phyloP scores from a whole-genome alignment of 2,113 vertebrate genomes.

The Pyxicephalus adspersus region DNA sequence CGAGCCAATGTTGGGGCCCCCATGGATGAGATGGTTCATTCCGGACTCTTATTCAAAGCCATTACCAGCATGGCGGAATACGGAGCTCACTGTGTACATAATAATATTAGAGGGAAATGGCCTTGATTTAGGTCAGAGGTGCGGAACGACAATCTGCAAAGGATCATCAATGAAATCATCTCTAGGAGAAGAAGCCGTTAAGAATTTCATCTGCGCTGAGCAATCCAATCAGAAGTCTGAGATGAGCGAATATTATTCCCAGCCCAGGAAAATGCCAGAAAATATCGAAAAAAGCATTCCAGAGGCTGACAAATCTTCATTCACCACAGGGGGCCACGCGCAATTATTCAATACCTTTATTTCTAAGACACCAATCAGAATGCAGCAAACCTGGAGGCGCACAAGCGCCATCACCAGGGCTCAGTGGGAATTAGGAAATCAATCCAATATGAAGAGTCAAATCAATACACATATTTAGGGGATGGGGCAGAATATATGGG shows the following conservation, averaged over 20 bases:
- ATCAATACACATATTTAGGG: too few relatives aligned
- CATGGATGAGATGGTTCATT: too few relatives aligned
- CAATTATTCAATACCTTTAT: not conserved
- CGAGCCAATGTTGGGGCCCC: too few relatives aligned
- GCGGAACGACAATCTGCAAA: not conserved
- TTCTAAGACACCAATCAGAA: not conserved
- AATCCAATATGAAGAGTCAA: too few relatives aligned
- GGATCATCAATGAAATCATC: not conserved
- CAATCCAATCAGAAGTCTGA: slow-evolving; percentile 13
- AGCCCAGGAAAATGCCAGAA: too few relatives aligned
- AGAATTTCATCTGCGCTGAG: not conserved
- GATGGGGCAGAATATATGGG: too few relatives aligned
- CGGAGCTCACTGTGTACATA: slow-evolving; percentile 22
- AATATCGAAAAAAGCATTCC: too few relatives aligned
- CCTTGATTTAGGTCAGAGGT: not conserved
- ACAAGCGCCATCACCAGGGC: not conserved
- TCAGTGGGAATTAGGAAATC: too few relatives aligned
- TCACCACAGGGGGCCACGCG: too few relatives aligned
- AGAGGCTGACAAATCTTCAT: not conserved
- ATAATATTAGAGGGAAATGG: not conserved
- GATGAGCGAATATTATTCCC: too few relatives aligned
- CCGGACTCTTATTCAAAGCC: too few relatives aligned
- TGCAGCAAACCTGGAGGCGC: not conserved
- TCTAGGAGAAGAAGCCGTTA: not conserved
- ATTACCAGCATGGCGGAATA: too few relatives aligned